Conservation (phyloP, 1,140 invertebrate species). For the Zaprionus nigranus region DNA sequence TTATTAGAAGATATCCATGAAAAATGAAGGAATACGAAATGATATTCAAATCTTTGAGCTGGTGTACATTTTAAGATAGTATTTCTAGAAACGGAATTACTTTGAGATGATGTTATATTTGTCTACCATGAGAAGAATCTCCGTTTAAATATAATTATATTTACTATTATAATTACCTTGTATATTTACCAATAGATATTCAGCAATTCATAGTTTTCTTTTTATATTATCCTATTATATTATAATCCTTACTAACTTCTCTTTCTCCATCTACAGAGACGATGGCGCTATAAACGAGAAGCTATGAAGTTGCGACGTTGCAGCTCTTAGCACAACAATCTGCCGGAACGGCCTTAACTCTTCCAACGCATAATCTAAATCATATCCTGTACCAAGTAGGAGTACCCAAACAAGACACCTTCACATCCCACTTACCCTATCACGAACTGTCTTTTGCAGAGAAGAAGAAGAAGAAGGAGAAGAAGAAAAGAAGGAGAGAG, state of each 20-base stretch:
- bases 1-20: too few relatives aligned
- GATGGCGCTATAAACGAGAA: slow-evolving; percentile 17
- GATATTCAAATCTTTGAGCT: too few relatives aligned
- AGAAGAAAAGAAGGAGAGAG: background rate
- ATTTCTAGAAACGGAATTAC: too few relatives aligned
- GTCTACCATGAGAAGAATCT: too few relatives aligned
- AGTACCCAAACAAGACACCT: background rate
- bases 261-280: background rate
- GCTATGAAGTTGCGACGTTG: slow-evolving; percentile 28
- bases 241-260: background rate
- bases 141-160: too few relatives aligned
- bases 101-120: too few relatives aligned
- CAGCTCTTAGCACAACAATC: slow-evolving; percentile 24
- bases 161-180: too few relatives aligned
- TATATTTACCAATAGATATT: too few relatives aligned
- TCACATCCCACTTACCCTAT: background rate
- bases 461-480: background rate
- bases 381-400: slow-evolving; percentile 34
- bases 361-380: slow-evolving; percentile 10
- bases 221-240: background rate
- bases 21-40: too few relatives aligned
- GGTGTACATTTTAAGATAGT: too few relatives aligned
- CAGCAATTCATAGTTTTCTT: background rate
- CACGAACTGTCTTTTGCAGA: slow-evolving; percentile 1
- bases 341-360: slow-evolving; percentile 23